A percentile compares a stretch with the other conserved stretches of the same genome.
Conservation (phyloP, 2,888 invertebrate genomes). For the Spodoptera exigua region DNA sequence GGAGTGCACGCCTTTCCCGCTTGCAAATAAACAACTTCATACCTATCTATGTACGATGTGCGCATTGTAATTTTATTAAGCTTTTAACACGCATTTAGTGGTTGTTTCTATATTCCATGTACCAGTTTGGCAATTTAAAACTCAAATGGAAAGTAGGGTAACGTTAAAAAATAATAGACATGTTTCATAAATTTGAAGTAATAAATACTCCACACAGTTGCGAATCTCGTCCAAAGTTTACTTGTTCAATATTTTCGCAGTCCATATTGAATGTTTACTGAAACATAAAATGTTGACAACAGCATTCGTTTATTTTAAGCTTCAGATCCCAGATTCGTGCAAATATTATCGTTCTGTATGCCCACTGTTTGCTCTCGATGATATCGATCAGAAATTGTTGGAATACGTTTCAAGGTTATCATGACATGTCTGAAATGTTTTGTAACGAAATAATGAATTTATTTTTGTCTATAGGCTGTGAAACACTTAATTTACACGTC, state of each 20-base stretch:
- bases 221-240: slow-evolving; percentile 19
- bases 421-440: no score
- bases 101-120: background rate
- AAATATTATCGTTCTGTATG: slow-evolving; percentile 23
- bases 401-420: no score
- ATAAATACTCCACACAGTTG: slow-evolving; percentile 6
- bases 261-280: slow-evolving; percentile 35
- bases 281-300: slow-evolving; percentile 43
- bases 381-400: slow-evolving; percentile 2
- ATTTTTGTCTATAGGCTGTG: no score
- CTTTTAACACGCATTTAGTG: slow-evolving; percentile 11
- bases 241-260: slow-evolving; percentile 35
- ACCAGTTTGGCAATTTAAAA: no score
- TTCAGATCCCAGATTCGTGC: slow-evolving; percentile 22
- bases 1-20: slow-evolving; percentile 35
- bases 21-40: slow-evolving; percentile 21
- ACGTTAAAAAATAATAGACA: no score
- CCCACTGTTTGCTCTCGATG: slow-evolving; percentile 1
- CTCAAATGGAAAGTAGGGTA: no score
- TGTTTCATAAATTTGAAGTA: no score
- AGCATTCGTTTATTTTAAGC: slow-evolving; percentile 32
- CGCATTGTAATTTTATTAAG: slow-evolving; percentile 5
- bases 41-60: background rate
- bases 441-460: no score
- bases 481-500: no score